Conservation (phyloP, 2,888 invertebrate species). For the Macrophya annulata region DNA sequence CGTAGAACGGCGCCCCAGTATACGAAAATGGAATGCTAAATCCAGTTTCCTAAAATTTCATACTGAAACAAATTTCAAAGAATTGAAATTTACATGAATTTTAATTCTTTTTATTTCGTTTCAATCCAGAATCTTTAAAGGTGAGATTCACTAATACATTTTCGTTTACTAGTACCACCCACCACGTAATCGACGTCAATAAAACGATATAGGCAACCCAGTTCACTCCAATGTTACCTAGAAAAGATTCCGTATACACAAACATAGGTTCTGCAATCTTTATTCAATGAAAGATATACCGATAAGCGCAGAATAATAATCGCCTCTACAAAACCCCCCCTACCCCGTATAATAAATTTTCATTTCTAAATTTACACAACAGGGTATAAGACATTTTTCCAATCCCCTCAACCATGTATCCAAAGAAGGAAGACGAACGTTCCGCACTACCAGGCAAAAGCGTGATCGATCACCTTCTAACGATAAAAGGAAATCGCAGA, state of each 20-base stretch:
- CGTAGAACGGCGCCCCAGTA: too few relatives aligned
- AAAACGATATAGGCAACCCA: background rate
- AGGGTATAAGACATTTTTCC: background rate
- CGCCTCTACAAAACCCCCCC: background rate
- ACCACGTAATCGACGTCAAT: background rate
- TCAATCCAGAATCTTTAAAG: too few relatives aligned
- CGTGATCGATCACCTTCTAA: slow-evolving; percentile 3
- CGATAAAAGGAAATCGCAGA: slow-evolving; percentile 2
- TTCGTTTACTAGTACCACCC: background rate
- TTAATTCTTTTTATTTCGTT: too few relatives aligned
- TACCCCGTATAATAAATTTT: background rate
- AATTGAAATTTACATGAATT: too few relatives aligned
- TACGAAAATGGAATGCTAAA: too few relatives aligned
- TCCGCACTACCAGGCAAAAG: background rate
- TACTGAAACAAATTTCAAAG: too few relatives aligned
- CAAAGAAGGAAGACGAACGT: slow-evolving; percentile 1
- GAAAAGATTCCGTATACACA: background rate
- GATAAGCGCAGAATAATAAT: background rate
- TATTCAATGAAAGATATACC: background rate
- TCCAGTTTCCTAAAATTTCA: too few relatives aligned
- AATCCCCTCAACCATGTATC: background rate
- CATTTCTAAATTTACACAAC: slow-evolving; percentile 9
- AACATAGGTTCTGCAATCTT: background rate
- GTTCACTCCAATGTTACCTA: background rate
- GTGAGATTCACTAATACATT: too few relatives aligned